These are phyloP conservation scores for Nylanderia fulva DNA, from an alignment of 1,140 invertebrate species.

Conservation along the genomic window DNA sequence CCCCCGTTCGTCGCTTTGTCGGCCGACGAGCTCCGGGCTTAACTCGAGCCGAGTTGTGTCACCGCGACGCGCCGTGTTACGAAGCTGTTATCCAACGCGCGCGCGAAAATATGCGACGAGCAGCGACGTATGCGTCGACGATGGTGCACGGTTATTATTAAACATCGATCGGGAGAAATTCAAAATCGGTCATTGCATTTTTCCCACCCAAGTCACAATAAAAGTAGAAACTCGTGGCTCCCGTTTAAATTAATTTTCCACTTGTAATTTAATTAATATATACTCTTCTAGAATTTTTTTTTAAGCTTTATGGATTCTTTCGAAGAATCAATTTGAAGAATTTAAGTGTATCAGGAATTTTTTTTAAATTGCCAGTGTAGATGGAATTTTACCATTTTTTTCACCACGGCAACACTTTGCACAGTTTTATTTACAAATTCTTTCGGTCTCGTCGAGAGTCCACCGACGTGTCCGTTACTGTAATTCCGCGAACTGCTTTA, in stretches of 20 bases:
- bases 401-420: not conserved
- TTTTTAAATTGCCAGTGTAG: not conserved
- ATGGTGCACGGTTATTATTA: not conserved
- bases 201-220: not conserved
- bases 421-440: conserved; percentile 49
- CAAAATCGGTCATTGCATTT: not conserved
- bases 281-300: not conserved
- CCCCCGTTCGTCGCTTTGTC: conserved; percentile 43
- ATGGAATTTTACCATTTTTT: not conserved
- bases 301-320: not conserved
- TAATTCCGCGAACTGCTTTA: conserved; percentile 60
- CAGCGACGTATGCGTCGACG: conserved; percentile 30
- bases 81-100: conserved; percentile 71
- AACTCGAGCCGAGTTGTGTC: conserved; percentile 67
- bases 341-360: not conserved
- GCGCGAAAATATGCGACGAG: conserved; percentile 60
- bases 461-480: conserved; percentile 53
- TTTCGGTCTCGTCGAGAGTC: conserved; percentile 19
- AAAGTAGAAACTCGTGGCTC: not conserved
- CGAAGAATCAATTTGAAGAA: not conserved
- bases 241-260: not conserved
- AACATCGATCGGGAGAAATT: not conserved
- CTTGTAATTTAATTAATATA: not conserved
- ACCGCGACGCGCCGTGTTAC: conserved; percentile 66
- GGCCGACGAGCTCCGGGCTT: conserved; percentile 36